A percentile compares a stretch with the other conserved stretches of the same genome.
These are phyloP conservation scores for Aplochiton taeniatus DNA, from an alignment of 2,797 vertebrate species.

Conservation along the genomic window DNA sequence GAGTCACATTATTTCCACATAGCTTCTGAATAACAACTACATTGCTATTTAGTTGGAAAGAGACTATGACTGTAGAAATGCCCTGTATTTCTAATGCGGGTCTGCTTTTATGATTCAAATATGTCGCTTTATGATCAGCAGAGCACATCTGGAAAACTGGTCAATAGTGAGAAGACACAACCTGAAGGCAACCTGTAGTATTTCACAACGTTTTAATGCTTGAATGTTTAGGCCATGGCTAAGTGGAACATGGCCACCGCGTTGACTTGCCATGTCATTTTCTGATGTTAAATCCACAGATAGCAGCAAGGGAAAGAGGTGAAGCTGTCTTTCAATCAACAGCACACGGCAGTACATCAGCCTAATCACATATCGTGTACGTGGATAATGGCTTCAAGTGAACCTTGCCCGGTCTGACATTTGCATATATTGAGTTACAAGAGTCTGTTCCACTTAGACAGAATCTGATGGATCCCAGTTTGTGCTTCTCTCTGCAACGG, in stretches of 20 bases:
- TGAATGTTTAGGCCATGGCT: constrained; percentile 34
- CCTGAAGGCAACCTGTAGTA: not conserved
- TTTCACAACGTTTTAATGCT: constrained; percentile 30
- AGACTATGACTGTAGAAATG: not conserved
- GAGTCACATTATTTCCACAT: constrained; percentile 25
- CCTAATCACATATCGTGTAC: constrained; percentile 73
- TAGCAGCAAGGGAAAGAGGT: constrained; percentile 50
- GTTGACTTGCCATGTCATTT: constrained; percentile 34
- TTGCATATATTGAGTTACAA: constrained; percentile 75
- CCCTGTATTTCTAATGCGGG: too few species aligned
- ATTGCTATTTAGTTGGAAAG: constrained; percentile 6
- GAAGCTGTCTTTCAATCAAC: constrained; percentile 64
- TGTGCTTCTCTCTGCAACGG: constrained; percentile 51
- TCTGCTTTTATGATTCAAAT: too few species aligned
- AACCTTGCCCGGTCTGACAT: constrained; percentile 61
- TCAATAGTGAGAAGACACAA: too few species aligned
- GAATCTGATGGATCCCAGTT: constrained; percentile 42
- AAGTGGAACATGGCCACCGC: constrained; percentile 27
- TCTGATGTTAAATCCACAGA: constrained; percentile 39
- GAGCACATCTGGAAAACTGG: too few species aligned
- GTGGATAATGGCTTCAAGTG: constrained; percentile 69
- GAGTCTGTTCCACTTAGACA: constrained; percentile 57
- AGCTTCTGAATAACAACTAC: constrained; percentile 21
- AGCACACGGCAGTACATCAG: constrained; percentile 46
- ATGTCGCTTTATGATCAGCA: too few species aligned